Conservation (phyloP, 2,888 invertebrate genomes). For the Polymixis flavicincta region DNA sequence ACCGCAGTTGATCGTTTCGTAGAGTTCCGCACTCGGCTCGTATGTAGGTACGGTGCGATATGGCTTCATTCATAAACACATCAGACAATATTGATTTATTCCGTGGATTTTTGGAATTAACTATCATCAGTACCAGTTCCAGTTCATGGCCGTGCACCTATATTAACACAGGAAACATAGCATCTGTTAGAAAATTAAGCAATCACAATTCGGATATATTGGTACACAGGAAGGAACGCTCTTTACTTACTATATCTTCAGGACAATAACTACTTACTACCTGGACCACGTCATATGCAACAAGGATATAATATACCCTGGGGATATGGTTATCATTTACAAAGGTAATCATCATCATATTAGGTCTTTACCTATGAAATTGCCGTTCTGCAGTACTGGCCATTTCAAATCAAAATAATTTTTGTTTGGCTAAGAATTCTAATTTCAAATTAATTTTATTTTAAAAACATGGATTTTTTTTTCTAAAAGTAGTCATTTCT, state of each 20-base stretch:
- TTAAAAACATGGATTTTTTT: too few relatives aligned
- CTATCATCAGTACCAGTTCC: constrained; percentile 2
- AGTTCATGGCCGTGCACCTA: neutral
- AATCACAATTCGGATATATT: too few relatives aligned
- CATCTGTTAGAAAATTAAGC: neutral
- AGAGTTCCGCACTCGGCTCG: constrained; percentile 44
- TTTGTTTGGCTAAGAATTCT: too few relatives aligned
- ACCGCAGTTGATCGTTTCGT: constrained; percentile 49
- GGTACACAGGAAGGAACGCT: neutral
- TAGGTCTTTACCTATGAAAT: too few relatives aligned
- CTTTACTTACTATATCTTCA: neutral
- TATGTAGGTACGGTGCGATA: neutral
- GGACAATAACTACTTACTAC: neutral
- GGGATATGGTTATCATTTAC: neutral
- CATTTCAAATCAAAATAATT: too few relatives aligned
- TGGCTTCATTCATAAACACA: constrained; percentile 23
- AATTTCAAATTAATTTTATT: too few relatives aligned
- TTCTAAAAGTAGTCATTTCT: too few relatives aligned
- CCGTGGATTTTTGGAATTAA: neutral
- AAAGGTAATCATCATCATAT: neutral
- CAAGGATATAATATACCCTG: neutral
- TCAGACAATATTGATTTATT: constrained; percentile 8
- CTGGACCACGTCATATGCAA: neutral
- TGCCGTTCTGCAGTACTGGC: too few relatives aligned
- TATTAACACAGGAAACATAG: neutral